Base-by-base conservation (phyloP, 2,113 vertebrate genomes). In the Caloenas nicobarica region DNA sequence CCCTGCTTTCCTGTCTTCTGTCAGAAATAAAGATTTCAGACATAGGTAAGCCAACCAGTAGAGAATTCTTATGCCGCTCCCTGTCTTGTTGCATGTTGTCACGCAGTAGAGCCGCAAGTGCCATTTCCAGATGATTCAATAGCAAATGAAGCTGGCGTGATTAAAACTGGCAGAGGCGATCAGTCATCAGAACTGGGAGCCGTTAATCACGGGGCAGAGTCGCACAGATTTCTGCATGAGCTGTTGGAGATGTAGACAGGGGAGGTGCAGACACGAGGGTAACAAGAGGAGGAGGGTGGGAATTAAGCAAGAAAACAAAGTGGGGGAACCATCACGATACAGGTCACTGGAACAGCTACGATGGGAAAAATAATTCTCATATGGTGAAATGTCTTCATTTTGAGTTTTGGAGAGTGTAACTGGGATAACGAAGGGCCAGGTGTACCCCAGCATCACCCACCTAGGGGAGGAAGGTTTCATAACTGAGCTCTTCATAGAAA, bases 11-110 rank as follows among this genome's bases (percentile, higher is more conserved):
- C 97, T 97, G 97, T 97, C 98, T 98, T 98, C 97, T 98, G 98
- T 98, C 98, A 99, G 99, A 99, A 99, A 99, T 99, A 99, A 99
- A 99, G 99, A 99, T 99, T 99, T 99, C 99, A 99, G 99, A 98
- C 99, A 99, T 98, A 99, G 99, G 99, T 99, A 99, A 99, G 99
- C 97, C 93, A 97, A 96, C 96, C 95, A 93, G 96, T 91, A 92
- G 96, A 97, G 97, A 97, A 97, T 96, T 93, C 96, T 86, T 97
- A 93, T 76, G 90, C 94, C 85, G 94, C 94, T 97, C 92, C 96
- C 94, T 97, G 96, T 97, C 97, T 98, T 91, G 91, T 97, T 97
- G 97, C 98, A 97, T 97, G 96, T 92, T 94, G 84, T 94, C 89
- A 95, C 92, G 84, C 97, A 97, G 96, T 96, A 46, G 95, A 98